Conservation (phyloP, 1,140 invertebrate species). For the Amyelois transitella region DNA sequence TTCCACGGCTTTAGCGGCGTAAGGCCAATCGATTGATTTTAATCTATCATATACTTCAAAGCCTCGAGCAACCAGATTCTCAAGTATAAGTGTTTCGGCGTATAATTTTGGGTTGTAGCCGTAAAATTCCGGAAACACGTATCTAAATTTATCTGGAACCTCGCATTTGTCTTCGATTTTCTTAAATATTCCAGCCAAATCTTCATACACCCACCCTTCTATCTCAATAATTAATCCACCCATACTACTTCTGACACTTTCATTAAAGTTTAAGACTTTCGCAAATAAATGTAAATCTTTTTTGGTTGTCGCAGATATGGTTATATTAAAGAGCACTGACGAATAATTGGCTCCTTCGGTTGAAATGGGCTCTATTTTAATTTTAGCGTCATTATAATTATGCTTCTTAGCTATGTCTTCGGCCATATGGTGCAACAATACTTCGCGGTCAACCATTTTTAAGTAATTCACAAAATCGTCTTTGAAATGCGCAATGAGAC, state of each 20-base stretch:
- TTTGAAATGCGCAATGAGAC: background rate
- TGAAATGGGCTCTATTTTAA: constrained; percentile 16
- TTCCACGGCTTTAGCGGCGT: constrained; percentile 14
- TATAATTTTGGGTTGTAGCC: constrained; percentile 6
- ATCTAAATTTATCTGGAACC: constrained; percentile 12
- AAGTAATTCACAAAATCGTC: background rate
- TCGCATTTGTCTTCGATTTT: constrained; percentile 18
- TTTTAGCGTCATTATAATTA: constrained; percentile 12
- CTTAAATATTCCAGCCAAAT: constrained; percentile 9
- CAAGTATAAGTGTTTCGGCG: constrained; percentile 24
- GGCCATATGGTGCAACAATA: constrained; percentile 12
- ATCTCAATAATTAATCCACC: background rate
- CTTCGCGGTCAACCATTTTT: background rate
- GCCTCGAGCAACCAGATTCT: constrained; percentile 20
- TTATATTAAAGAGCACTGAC: constrained; percentile 24
- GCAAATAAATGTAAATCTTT: background rate
- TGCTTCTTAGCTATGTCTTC: constrained; percentile 20
- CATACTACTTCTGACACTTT: background rate
- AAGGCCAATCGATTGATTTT: constrained; percentile 20
- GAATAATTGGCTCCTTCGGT: constrained; percentile 39
- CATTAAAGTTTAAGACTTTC: background rate
- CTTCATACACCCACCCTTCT: background rate
- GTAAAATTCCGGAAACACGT: constrained; percentile 20
- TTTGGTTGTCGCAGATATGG: constrained; percentile 8
- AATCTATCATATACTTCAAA: constrained; percentile 21